Percentiles rank a stretch among this genome's conserved stretches.
phyloP scores from a whole-genome alignment of 2,888 invertebrate genomes.

The Leptura quadrifasciata region DNA sequence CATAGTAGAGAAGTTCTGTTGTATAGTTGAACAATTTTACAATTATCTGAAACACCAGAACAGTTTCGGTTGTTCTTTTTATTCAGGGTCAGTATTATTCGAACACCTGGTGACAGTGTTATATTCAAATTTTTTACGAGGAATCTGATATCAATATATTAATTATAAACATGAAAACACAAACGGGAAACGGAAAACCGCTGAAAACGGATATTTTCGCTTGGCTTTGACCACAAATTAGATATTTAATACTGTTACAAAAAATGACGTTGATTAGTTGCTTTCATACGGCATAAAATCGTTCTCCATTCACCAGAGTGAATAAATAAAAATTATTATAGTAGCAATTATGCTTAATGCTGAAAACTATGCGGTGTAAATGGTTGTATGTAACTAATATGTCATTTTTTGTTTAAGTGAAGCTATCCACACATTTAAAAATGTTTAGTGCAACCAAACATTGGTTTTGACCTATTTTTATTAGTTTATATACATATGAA shows the following conservation, averaged over 20 bases:
- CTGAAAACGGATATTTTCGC: conserved; percentile 65
- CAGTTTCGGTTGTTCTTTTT: conserved; percentile 10
- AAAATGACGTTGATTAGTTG: conserved; percentile 6
- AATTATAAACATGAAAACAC: conserved; percentile 63
- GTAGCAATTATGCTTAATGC: no score
- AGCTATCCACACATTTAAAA: no score
- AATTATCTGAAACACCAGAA: conserved; percentile 14
- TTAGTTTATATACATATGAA: no score
- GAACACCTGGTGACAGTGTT: conserved; percentile 37
- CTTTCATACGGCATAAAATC: not conserved
- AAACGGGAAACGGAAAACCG: conserved; percentile 69
- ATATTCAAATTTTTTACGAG: conserved; percentile 37
- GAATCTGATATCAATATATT: conserved; percentile 57
- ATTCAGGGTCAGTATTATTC: not conserved
- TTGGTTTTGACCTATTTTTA: no score
- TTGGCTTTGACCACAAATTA: conserved; percentile 44
- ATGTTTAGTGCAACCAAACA: no score
- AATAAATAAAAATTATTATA: not conserved
- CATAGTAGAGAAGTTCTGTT: conserved; percentile 10
- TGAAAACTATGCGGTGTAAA: no score
- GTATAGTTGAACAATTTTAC: conserved; percentile 10
- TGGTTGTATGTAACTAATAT: no score
- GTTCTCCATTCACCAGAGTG: not conserved
- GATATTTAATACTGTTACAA: conserved; percentile 41
- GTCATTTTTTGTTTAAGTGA: no score